Conservation (phyloP, 2,797 vertebrate species). For the Ctenopoma kingsleyae region DNA sequence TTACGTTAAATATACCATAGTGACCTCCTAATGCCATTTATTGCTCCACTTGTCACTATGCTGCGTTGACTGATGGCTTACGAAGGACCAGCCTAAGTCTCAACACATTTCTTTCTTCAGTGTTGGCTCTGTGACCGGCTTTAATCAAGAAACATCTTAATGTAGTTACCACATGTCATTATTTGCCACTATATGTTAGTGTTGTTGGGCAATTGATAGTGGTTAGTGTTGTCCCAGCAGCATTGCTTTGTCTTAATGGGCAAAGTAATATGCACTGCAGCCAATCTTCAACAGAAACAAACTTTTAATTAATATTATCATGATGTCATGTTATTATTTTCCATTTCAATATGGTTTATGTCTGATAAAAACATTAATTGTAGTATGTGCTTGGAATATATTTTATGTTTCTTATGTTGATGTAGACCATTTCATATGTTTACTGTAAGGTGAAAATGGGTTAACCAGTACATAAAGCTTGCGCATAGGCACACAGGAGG, state of each 20-base stretch:
- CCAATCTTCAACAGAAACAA: not conserved
- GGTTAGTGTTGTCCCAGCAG: not conserved
- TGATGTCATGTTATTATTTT: not conserved
- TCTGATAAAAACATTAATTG: constrained; percentile 2
- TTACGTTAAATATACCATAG: not conserved
- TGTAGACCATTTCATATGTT: constrained; percentile 2
- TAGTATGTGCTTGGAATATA: fast-evolving
- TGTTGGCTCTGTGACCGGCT: not conserved
- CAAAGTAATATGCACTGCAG: not conserved
- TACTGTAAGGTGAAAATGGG: constrained; percentile 27
- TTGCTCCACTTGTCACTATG: not conserved
- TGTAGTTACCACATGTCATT: not conserved
- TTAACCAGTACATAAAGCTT: constrained; percentile 10
- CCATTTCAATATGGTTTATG: not conserved
- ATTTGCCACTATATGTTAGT: not conserved
- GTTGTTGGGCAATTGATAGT: constrained; percentile 9
- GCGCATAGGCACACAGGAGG: constrained; percentile 51
- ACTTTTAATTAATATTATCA: not conserved
- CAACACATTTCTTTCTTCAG: not conserved
- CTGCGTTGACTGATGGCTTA: not conserved
- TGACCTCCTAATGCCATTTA: not conserved
- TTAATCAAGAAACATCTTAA: not conserved
- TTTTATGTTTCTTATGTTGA: constrained; percentile 7
- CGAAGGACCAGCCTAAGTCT: not conserved
- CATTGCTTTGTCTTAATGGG: constrained; percentile 11